Conservation (phyloP, 2,888 invertebrate genomes). For the Pasiphila rectangulata region DNA sequence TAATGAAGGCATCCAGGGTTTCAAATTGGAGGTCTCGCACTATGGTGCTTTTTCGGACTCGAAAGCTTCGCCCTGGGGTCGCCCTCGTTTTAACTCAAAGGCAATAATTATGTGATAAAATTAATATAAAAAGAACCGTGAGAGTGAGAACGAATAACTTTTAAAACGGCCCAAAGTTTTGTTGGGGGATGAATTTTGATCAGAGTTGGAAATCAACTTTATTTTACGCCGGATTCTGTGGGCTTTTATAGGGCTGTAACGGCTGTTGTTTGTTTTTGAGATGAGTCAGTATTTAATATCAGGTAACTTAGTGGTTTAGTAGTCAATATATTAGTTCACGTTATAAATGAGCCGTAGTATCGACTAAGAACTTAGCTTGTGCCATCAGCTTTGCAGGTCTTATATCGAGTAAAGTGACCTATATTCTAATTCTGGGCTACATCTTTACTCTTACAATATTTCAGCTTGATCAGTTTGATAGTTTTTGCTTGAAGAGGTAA, state of each 20-base stretch:
- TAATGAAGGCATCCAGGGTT: no score
- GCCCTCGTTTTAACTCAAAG: not conserved
- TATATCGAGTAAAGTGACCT: no score
- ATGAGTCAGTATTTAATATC: constrained; percentile 29
- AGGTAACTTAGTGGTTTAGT: constrained; percentile 18
- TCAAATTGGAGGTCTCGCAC: no score
- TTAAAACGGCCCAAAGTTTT: constrained; percentile 29
- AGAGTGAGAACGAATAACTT: constrained; percentile 27
- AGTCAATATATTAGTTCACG: not conserved
- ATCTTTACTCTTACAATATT: no score
- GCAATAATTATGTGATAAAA: constrained; percentile 1
- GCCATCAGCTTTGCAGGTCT: no score
- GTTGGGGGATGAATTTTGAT: constrained; percentile 32
- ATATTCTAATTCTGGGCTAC: no score
- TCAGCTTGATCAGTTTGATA: no score
- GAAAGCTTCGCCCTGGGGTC: no score
- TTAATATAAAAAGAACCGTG: constrained; percentile 27
- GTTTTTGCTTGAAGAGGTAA: no score
- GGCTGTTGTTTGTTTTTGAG: constrained; percentile 30
- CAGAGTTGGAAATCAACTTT: constrained; percentile 33
- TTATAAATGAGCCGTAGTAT: not conserved
- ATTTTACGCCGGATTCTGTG: constrained; percentile 24
- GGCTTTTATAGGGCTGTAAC: constrained; percentile 26
- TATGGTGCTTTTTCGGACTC: no score
- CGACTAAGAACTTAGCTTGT: no score